Evolutionary conservation across 2,113 vertebrate species (phyloP).

Genomic region (Phocoena phocoena): DNA sequence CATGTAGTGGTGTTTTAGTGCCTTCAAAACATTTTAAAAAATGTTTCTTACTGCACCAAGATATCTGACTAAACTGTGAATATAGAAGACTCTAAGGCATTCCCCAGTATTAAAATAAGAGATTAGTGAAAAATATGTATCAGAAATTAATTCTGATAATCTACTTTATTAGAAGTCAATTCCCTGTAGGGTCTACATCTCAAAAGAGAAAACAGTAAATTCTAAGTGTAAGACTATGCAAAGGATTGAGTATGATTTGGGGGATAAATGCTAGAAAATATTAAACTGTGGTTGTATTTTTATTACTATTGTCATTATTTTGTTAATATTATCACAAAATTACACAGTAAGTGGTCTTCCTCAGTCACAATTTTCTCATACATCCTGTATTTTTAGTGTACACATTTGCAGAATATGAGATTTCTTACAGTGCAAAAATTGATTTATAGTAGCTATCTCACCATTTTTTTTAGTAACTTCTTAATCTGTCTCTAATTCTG

Average conservation of each 20-base stretch:
- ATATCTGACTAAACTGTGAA: background rate
- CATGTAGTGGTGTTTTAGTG: background rate
- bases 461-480: background rate
- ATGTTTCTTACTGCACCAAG: background rate
- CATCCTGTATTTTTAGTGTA: background rate
- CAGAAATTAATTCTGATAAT: background rate
- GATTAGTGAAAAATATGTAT: background rate
- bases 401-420: background rate
- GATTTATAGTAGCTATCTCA: background rate
- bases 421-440: background rate
- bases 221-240: background rate
- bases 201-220: background rate
- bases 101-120: background rate
- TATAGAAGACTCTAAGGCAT: background rate
- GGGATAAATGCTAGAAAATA: background rate
- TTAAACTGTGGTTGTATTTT: background rate
- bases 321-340: background rate
- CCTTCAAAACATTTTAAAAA: background rate
- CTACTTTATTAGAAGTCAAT: background rate
- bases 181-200: background rate
- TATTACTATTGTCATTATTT: background rate
- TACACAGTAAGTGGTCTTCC: background rate
- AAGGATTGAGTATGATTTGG: background rate
- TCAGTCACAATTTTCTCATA: background rate
- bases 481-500: background rate